Percentiles rank a stretch among this genome's conserved stretches.
Conservation (phyloP, 2,888 invertebrate species). For the Mythimna loreyi region DNA sequence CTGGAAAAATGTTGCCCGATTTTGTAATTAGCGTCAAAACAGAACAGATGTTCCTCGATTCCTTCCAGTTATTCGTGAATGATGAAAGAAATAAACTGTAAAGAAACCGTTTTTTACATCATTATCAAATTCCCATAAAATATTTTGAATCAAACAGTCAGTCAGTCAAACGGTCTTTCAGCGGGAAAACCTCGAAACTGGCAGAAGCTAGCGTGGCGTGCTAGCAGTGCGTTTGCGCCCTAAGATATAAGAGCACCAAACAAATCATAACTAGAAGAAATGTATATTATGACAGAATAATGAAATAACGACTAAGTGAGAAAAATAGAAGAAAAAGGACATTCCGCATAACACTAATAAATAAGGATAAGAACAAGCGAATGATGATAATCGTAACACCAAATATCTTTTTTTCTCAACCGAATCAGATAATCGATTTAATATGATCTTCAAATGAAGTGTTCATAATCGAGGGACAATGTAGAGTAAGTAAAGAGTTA, state of each 20-base stretch:
- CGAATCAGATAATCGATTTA: background rate
- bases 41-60: slow-evolving; percentile 43
- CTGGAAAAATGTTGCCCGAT: slow-evolving; percentile 18
- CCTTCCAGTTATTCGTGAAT: slow-evolving; percentile 9
- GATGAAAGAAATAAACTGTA: slow-evolving; percentile 11
- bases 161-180: no score
- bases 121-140: background rate
- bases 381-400: background rate
- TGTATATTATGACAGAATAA: background rate
- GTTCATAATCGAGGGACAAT: background rate
- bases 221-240: no score
- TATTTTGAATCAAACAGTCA: no score
- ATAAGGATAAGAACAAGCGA: background rate
- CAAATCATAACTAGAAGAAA: no score
- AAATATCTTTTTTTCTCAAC: background rate
- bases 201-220: no score
- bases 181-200: no score
- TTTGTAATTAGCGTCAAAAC: slow-evolving; percentile 44
- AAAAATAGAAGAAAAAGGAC: background rate
- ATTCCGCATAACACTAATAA: background rate
- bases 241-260: no score
- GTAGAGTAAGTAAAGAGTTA: no score
- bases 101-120: slow-evolving; percentile 1
- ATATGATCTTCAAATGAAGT: background rate
- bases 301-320: background rate